Evolutionary conservation across 2,113 vertebrate genomes (phyloP), one percentile per base, ranked within the genome.

Genomic region (Pleuronectes platessa): DNA sequence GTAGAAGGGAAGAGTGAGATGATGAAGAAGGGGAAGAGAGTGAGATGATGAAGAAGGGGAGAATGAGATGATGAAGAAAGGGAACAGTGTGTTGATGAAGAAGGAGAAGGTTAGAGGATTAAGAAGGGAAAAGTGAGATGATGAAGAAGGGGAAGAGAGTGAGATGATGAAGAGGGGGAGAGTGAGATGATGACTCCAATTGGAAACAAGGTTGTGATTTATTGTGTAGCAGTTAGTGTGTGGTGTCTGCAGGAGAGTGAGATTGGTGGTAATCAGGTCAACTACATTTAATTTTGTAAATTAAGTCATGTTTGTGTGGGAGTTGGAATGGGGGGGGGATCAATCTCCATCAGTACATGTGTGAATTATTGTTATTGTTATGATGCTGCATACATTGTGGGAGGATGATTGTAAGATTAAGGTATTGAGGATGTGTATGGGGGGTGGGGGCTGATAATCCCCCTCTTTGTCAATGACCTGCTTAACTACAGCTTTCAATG

Each of bases 391-490:
- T 85, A 71, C 54, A 78, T 76, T 56, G 1, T 18, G 31, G 64
- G 61, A 59, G 68, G 64, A 71, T 55, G n/a, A 74, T 69, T 76
- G 82, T 31, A 8, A 81, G 86, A 90, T 92, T 90, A 90, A 74
- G 78, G 63, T 85, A 82, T 85, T 86, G 88, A 74, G 78, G 70
- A 69, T 83, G 61, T 59, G 54, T 37, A 11, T 2, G 27, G 26
- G 65, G 23, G 60, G 53, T 74, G 47, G 26, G 26, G 26, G 26
- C 47, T 42, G 58, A 68, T 92, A 92, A 92, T 90, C 91, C 81
- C 55, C 40, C 45, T 72, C 65, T 87, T 82, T 78, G 73, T 82
- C 80, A 81, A 86, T 92, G 90, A 92, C 92, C 90, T 88, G 88
- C 79, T 92, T 92, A 78, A 84, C 68, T 60, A 66, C 64, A 79